These are phyloP conservation scores for Lordiphosa andalusiaca DNA, from an alignment of 2,888 invertebrate genomes.

Conservation along the genomic window DNA sequence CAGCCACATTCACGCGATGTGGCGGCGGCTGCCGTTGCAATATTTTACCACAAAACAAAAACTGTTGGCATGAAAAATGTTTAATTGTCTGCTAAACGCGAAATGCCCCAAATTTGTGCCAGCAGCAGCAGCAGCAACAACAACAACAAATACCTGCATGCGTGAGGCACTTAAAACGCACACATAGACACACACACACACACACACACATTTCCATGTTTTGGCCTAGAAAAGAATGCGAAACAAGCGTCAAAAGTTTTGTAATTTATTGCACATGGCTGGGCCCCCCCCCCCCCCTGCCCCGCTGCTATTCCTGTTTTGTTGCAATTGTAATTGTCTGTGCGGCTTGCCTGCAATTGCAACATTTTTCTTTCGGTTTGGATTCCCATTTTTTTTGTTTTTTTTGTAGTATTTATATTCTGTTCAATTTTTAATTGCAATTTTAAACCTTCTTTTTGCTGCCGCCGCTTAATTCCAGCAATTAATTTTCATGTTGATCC, in stretches of 20 bases:
- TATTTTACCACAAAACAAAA: constrained; percentile 28
- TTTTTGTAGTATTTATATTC: constrained; percentile 11
- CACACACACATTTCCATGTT: constrained; percentile 23
- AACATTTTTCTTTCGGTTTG: constrained; percentile 11
- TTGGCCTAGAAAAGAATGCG: constrained; percentile 53
- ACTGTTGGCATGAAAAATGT: constrained; percentile 57
- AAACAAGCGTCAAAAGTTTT: constrained; percentile 55
- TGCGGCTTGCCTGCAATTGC: constrained; percentile 23
- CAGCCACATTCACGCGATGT: constrained; percentile 4
- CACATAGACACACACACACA: constrained; percentile 2
- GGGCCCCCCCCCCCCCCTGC: no score
- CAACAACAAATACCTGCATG: constrained; percentile 52
- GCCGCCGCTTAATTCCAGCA: constrained; percentile 74
- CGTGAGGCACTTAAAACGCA: constrained; percentile 39
- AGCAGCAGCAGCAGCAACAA: constrained; percentile 10
- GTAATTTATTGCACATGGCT: constrained; percentile 55
- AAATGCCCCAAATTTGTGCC: constrained; percentile 31
- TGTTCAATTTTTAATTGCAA: constrained; percentile 55
- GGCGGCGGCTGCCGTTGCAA: constrained; percentile 28
- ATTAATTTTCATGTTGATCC: constrained; percentile 78
- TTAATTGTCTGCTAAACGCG: constrained; percentile 72
- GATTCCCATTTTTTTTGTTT: constrained; percentile 3
- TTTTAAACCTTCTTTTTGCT: constrained; percentile 29
- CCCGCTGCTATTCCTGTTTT: no score
- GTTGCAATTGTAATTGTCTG: constrained; percentile 45